Conservation (phyloP, 2,113 vertebrate species). For the Saimiri boliviensis region DNA sequence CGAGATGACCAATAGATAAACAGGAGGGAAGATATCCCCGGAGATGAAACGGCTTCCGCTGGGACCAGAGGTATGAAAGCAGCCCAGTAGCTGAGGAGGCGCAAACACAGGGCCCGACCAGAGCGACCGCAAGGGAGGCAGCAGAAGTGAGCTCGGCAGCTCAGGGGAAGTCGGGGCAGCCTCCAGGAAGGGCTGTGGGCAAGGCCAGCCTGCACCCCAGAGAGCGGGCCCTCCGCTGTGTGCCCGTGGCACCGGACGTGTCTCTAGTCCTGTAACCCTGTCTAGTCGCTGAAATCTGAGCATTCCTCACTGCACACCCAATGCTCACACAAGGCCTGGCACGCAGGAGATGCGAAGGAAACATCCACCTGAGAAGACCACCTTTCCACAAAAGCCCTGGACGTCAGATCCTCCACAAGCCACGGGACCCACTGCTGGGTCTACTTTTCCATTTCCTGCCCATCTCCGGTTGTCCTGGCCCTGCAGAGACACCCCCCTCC, state of each 20-base stretch:
- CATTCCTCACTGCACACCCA: rapidly evolving
- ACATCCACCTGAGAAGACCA: rapidly evolving
- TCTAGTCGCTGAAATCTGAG: not conserved
- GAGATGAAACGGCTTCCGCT: not conserved
- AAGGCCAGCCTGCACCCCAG: rapidly evolving
- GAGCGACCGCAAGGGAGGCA: not conserved
- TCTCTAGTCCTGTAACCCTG: not conserved
- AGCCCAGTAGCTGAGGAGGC: not conserved
- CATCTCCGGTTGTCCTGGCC: too few relatives aligned
- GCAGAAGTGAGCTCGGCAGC: not conserved
- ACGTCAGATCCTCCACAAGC: not conserved
- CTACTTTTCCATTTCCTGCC: not conserved
- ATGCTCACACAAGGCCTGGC: not conserved
- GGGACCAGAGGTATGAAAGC: not conserved
- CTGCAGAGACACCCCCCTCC: not conserved
- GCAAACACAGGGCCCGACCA: rapidly evolving
- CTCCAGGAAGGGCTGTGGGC: not conserved
- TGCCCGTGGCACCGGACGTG: not conserved
- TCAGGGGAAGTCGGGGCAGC: rapidly evolving
- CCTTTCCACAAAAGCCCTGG: not conserved
- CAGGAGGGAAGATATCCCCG: not conserved
- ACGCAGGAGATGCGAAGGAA: not conserved
- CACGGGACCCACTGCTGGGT: not conserved
- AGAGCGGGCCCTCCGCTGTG: not conserved
- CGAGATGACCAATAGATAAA: rapidly evolving